Base-by-base conservation (phyloP, 1,140 invertebrate genomes). In the Zaprionus ghesquierei region DNA sequence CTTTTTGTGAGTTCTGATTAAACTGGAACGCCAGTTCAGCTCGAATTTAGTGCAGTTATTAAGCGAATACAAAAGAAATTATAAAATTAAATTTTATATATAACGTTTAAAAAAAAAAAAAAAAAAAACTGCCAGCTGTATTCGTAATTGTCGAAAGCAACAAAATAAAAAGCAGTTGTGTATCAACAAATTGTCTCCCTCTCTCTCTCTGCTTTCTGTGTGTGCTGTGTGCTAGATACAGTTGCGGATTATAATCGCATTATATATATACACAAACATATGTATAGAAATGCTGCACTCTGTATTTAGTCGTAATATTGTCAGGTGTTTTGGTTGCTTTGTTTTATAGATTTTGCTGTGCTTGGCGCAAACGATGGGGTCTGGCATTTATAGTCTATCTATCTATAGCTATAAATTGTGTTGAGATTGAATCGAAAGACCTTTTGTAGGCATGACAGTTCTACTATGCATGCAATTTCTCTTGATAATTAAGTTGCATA, bases 141-240 rank as follows among this genome's bases (percentile, higher is more conserved):
- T 64, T 64, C 22, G 20, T 49, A 60, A 59, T 20, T 18, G 23
- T 59, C 41, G 23, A 64, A 55, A 31, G 13, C 18, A 61, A 49
- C 44, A 50, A 23, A 25, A 33, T n/a, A 49, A 46, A 51, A 50
- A 63, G 35, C 69, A 71, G 60, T 64, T 71, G 69, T 71, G 69
- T 66, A 29, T 66, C 69, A 70, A 70, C 61, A 70, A 29, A 51
- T 18, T 50, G 59, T 46, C 9, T 31, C n/a, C 6, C n/a, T 20
- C 15, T 33, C 15, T 55, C 18, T 55, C 23, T 53, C 23, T 53
- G 5, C 23, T 15, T 15, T 31, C 18, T 20, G 6, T 33, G 29
- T 35, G 20, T 22, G 10, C 2, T 31, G 10, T 56, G 68, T 65
- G 46, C 69, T 66, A 71, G 69, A 53, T 59, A 65, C 41, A 59